phyloP scores from a whole-genome alignment of 2,797 vertebrate species.

The Lates japonicus region DNA sequence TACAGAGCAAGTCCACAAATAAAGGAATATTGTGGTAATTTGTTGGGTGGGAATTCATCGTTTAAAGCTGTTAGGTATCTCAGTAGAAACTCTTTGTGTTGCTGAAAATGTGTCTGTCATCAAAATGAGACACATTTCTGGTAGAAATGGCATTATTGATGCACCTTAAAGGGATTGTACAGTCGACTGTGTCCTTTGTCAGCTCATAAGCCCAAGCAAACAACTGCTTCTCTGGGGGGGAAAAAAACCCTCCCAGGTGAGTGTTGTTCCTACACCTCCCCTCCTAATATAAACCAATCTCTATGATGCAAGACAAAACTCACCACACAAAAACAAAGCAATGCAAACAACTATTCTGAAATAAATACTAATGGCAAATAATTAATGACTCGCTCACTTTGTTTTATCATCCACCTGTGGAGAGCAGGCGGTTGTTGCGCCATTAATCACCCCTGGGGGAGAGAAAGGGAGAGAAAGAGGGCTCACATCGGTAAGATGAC shows the following conservation, averaged over 20 bases:
- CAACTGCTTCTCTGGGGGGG: background rate
- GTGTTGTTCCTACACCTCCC: too few relatives aligned
- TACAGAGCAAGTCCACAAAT: background rate
- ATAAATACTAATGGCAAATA: background rate
- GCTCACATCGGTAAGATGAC: constrained; percentile 42
- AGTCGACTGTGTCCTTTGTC: background rate
- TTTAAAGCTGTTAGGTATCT: background rate
- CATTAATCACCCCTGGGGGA: background rate
- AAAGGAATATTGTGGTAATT: background rate
- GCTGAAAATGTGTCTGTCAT: background rate
- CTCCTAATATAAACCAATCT: background rate
- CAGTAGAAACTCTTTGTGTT: background rate
- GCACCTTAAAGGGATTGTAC: background rate
- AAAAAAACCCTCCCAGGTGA: background rate
- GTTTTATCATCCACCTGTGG: constrained; percentile 2
- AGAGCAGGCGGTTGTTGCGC: background rate
- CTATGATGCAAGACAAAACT: background rate
- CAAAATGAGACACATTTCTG: too few relatives aligned
- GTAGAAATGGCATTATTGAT: background rate
- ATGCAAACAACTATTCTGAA: background rate
- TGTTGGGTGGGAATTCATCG: background rate
- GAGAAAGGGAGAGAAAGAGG: background rate
- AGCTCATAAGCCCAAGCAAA: background rate
- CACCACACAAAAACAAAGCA: background rate
- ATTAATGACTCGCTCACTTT: background rate